Evolutionary conservation across 2,113 vertebrate species (phyloP).

Genomic region (Mastomys coucha): DNA sequence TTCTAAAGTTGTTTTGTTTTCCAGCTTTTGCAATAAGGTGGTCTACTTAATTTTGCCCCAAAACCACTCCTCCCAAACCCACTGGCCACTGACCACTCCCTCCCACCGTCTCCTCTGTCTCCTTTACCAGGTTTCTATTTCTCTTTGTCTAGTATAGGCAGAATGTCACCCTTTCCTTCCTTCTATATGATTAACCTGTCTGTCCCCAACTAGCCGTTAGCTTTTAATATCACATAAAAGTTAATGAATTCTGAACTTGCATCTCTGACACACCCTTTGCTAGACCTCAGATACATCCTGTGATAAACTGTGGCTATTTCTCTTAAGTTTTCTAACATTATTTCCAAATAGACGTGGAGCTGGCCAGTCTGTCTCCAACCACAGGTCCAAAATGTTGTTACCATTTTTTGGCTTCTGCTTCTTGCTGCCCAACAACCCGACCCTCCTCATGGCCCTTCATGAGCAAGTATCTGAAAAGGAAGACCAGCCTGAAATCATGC

Average conservation of each 20-base stretch:
- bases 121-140: not conserved
- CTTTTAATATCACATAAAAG: not conserved
- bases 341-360: not conserved
- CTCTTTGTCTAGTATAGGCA: not conserved
- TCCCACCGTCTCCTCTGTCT: not conserved
- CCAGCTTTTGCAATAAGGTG: not conserved
- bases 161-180: not conserved
- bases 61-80: not conserved
- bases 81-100: not conserved
- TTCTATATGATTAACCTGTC: not conserved
- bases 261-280: not conserved
- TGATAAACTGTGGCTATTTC: not conserved
- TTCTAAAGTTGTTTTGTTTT: not conserved
- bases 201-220: not conserved
- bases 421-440: not conserved
- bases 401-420: not conserved
- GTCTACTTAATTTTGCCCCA: not conserved
- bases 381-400: not conserved
- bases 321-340: not conserved
- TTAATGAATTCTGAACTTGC: not conserved
- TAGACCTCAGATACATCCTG: not conserved
- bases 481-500: not conserved
- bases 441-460: not conserved
- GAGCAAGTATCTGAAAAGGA: not conserved
- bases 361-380: not conserved